Percentiles rank a stretch among this genome's conserved stretches.
Conservation (phyloP, 35 echinoderm and acorn worm species). For the Ophiothrix spiculata region DNA sequence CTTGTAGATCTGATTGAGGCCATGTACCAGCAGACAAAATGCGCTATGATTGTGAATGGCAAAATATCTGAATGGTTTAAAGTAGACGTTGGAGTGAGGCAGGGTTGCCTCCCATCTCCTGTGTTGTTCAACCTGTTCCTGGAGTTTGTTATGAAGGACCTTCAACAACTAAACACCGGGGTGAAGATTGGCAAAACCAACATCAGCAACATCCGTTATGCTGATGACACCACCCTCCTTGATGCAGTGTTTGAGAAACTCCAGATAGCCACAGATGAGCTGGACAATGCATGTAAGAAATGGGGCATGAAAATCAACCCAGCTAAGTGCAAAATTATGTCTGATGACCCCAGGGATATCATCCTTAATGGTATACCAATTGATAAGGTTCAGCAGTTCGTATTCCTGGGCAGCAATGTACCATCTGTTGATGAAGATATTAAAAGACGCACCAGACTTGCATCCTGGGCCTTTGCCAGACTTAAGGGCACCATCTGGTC, state of each 20-base stretch:
- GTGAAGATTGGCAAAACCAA: not conserved
- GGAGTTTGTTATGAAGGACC: too few relatives aligned
- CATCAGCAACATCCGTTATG: slow-evolving; percentile 17
- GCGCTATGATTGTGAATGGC: slow-evolving; percentile 30
- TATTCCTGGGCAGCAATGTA: not conserved
- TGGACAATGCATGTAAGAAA: not conserved
- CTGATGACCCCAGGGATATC: too few relatives aligned
- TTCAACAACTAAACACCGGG: not conserved
- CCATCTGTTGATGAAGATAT: not conserved
- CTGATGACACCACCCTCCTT: slow-evolving; percentile 37
- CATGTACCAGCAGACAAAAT: too few relatives aligned
- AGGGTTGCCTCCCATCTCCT: too few relatives aligned
- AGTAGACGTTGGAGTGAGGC: too few relatives aligned
- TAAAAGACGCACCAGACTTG: not conserved
- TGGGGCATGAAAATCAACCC: not conserved
- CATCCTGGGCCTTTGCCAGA: too few relatives aligned
- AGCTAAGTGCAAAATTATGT: too few relatives aligned
- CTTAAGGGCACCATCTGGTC: too few relatives aligned
- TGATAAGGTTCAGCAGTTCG: not conserved
- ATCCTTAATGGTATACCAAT: not conserved
- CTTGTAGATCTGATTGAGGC: too few relatives aligned
- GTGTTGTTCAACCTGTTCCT: too few relatives aligned
- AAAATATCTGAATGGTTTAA: slow-evolving; percentile 20
- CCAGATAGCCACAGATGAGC: not conserved
- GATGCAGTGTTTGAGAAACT: not conserved